Percentiles rank a stretch among this genome's conserved stretches.
phyloP scores from a whole-genome alignment of 2,113 vertebrate species.

The Calyptommatus sinebrachiatus region DNA sequence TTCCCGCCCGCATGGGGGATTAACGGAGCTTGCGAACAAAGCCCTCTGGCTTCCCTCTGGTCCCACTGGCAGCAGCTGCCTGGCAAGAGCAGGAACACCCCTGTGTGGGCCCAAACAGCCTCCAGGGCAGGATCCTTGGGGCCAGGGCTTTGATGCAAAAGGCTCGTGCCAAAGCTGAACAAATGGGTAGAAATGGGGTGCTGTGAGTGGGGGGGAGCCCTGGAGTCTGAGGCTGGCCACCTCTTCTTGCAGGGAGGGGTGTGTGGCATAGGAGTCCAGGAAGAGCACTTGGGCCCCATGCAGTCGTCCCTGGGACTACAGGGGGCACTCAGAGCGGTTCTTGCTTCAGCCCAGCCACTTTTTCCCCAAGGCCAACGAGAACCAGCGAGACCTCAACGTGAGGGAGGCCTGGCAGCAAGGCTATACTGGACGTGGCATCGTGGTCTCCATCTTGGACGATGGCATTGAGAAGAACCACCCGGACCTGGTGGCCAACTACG shows the following conservation, averaged over 20 bases:
- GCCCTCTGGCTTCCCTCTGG: background rate
- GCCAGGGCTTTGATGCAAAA: background rate
- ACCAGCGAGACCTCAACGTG: constrained; percentile 90
- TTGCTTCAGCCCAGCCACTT: background rate
- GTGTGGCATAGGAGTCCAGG: too few relatives aligned
- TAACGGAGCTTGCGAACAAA: background rate
- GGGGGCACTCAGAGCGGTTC: too few relatives aligned
- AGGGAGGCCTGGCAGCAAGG: constrained; percentile 91
- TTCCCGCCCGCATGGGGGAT: background rate
- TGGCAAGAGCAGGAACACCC: background rate
- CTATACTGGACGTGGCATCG: constrained; percentile 89
- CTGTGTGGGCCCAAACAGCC: too few relatives aligned
- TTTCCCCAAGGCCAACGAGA: constrained; percentile 78
- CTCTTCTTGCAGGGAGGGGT: background rate
- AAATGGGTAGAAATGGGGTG: background rate
- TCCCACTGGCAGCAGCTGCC: background rate
- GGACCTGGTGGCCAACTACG: constrained; percentile 91
- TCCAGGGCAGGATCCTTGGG: background rate
- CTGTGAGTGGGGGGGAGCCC: background rate
- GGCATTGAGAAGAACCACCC: constrained; percentile 98
- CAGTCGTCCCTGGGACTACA: too few relatives aligned
- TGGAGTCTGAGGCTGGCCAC: background rate
- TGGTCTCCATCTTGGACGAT: constrained; percentile 96
- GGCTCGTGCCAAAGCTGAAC: too few relatives aligned
- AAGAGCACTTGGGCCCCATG: too few relatives aligned